phyloP scores from a whole-genome alignment of 2,797 vertebrate species.

The Mormyrops attenuatus region DNA sequence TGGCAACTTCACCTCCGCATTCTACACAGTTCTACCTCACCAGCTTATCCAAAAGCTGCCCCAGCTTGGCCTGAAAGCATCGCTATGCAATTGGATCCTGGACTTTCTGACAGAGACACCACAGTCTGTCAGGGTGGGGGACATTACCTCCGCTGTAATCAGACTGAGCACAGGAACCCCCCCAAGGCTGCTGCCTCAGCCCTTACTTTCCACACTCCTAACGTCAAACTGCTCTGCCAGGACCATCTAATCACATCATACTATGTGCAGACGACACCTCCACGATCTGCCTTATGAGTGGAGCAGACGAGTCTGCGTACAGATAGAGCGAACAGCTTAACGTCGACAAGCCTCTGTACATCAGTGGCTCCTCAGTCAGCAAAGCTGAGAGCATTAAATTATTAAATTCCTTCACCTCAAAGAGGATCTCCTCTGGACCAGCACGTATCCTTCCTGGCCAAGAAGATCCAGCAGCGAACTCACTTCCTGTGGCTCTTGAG shows the following conservation, averaged over 20 bases:
- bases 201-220: not conserved
- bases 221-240: not conserved
- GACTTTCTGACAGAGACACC: not conserved
- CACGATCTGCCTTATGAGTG: not conserved
- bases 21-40: not conserved
- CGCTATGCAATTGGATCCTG: not conserved
- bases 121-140: not conserved
- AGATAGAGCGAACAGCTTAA: not conserved
- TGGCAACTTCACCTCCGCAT: not conserved
- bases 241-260: not conserved
- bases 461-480: not conserved
- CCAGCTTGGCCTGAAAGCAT: not conserved
- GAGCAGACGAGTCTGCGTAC: not conserved
- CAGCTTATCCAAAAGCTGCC: not conserved
- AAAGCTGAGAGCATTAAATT: not conserved
- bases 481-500: not conserved
- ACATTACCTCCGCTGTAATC: not conserved
- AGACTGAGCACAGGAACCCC: not conserved
- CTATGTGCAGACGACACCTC: not conserved
- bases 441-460: not conserved
- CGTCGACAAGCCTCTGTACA: not conserved
- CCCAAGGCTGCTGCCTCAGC: not conserved
- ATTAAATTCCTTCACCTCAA: not conserved
- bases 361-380: not conserved
- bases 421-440: not conserved